Base-by-base conservation (phyloP, 1,140 invertebrate species). In the Drepana arcuata region DNA sequence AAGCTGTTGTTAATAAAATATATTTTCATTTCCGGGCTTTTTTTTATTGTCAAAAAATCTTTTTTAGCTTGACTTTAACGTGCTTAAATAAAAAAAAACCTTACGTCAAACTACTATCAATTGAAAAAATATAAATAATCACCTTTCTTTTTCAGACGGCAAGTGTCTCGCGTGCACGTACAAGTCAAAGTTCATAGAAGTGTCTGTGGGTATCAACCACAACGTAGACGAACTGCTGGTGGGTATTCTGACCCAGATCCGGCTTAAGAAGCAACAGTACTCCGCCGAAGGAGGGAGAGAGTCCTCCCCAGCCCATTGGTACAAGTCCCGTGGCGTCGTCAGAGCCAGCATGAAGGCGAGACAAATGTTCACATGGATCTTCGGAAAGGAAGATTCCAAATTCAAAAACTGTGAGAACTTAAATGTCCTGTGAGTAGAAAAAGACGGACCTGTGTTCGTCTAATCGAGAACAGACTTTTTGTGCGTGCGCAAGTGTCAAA, bases 381-480 rank as follows among this genome's bases (percentile, higher is more conserved):
- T 95, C 67, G 93, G 93, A 25, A 95, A 94, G 61, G 93, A 95
- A 68, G 93, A 95, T 77, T 90, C 92, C 25, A 95, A 95, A 78
- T 94, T 94, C 78, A 95, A 94, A 78, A 93, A 94, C 77, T 95
- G 93, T 84, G 93, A 95, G 84, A 95, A 95, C 58, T 85, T 95
- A 23, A 90, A 94, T 62, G 91, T 94, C 50, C 86, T 94, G 53
- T 93, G 89, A 88, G 70, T 69, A 41, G 74, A 81, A 25, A 68
- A 51, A 31, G 74, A 79, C 42, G 74, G 72, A 41, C 78, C 74
- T 14, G 78, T 82, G 65, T 82, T 79, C 52, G 78, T 82, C 41
- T 79, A 59, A 56, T 41, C 13, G 30, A 10, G n/a, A 6, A 47
- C 28, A 28, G 49, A 59, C 48, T 41, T 27, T 43, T 27, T 18